Evolutionary conservation across 2,113 vertebrate genomes (phyloP).

Genomic region (Strigops habroptila): DNA sequence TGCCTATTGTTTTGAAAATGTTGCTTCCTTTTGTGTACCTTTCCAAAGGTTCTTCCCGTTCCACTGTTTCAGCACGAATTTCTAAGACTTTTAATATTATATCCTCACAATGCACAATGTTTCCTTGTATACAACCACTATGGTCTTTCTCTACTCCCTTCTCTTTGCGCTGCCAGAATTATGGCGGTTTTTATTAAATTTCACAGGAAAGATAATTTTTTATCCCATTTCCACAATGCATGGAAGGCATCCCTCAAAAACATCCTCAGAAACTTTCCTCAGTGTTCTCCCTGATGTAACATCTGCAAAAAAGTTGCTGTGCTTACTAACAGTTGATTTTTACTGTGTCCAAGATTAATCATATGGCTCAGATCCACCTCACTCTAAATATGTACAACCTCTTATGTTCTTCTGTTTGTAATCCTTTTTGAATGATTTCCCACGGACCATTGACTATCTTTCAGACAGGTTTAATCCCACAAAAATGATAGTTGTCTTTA

Average conservation of each 20-base stretch:
- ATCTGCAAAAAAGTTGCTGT: neutral
- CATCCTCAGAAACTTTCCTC: neutral
- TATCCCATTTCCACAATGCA: neutral
- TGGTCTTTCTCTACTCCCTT: neutral
- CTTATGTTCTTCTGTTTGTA: neutral
- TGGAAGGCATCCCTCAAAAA: neutral
- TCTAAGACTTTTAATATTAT: neutral
- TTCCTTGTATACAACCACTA: neutral
- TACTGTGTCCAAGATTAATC: neutral
- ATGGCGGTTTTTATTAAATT: neutral
- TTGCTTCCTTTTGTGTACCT: neutral
- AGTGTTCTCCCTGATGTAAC: neutral
- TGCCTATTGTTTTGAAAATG: neutral
- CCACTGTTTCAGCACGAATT: neutral
- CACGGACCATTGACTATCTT: neutral
- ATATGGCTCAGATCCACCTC: rapidly evolving
- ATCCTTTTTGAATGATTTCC: neutral
- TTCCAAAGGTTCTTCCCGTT: neutral
- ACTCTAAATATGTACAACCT: rapidly evolving
- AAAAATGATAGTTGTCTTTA: neutral
- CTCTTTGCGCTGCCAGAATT: neutral
- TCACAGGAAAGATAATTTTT: neutral
- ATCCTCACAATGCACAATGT: neutral
- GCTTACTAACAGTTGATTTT: neutral
- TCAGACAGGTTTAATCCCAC: neutral